phyloP scores from a whole-genome alignment of 1,140 invertebrate genomes.

The Gonioctena quinquepunctata region DNA sequence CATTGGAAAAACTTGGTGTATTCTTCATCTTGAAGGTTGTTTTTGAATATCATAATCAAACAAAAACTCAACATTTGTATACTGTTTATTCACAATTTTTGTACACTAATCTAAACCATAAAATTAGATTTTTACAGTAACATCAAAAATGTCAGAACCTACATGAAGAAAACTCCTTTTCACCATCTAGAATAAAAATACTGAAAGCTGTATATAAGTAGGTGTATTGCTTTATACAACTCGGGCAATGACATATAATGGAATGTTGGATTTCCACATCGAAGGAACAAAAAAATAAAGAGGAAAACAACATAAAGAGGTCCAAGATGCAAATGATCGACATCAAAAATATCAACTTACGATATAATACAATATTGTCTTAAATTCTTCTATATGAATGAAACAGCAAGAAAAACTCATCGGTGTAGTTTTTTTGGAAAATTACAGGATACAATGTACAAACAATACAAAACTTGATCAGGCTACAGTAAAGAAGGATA shows the following conservation, averaged over 20 bases:
- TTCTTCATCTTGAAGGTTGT: too few species aligned
- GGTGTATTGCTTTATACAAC: slow-evolving; percentile 41
- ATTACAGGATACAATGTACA: too few species aligned
- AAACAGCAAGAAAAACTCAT: slow-evolving; percentile 3
- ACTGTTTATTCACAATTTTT: slow-evolving; percentile 36
- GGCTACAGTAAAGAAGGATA: too few species aligned
- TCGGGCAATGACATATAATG: slow-evolving; percentile 38
- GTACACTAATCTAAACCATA: slow-evolving; percentile 35
- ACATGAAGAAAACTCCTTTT: slow-evolving; percentile 34
- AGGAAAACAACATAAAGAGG: slow-evolving; percentile 4
- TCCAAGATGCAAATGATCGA: background rate
- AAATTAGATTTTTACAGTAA: slow-evolving; percentile 32
- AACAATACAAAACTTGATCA: too few species aligned
- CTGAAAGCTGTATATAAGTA: slow-evolving; percentile 36
- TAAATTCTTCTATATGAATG: slow-evolving; percentile 3
- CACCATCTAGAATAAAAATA: slow-evolving; percentile 45
- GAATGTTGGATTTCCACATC: slow-evolving; percentile 40
- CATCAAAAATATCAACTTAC: slow-evolving; percentile 11
- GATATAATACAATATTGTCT: slow-evolving; percentile 19
- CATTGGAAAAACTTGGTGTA: background rate
- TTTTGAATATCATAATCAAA: too few species aligned
- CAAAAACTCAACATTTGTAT: slow-evolving; percentile 8
- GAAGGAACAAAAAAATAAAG: slow-evolving; percentile 28
- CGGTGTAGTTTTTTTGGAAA: too few species aligned
- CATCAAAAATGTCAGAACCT: slow-evolving; percentile 32